Conservation (phyloP, 2,888 invertebrate species). For the Torymus auratus region DNA sequence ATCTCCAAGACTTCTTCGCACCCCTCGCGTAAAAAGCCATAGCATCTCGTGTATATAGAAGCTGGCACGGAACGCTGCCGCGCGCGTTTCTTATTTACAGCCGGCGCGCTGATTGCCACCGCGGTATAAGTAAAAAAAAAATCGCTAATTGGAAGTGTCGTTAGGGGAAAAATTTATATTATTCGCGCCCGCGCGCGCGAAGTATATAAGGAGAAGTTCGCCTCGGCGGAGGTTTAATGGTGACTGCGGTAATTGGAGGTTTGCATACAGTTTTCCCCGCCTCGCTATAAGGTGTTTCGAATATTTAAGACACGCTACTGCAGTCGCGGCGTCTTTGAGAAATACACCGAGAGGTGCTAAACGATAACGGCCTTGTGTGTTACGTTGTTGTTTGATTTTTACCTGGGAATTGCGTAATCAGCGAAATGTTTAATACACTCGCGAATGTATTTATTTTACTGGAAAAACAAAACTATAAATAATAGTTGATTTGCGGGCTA, state of each 20-base stretch:
- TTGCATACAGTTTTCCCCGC: slow-evolving; percentile 1
- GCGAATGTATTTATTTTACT: no score
- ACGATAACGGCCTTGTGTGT: no score
- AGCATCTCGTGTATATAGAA: neutral
- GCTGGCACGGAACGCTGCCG: neutral
- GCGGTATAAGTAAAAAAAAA: no score
- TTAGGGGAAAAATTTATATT: slow-evolving; percentile 6
- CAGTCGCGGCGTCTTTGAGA: no score
- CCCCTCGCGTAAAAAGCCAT: slow-evolving; percentile 3
- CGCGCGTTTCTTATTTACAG: slow-evolving; percentile 9
- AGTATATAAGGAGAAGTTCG: neutral
- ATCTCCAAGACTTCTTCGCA: slow-evolving; percentile 23
- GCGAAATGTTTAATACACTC: no score
- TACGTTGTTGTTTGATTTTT: no score
- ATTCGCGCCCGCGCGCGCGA: no score
- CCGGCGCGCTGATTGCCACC: neutral
- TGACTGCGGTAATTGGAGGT: slow-evolving; percentile 5
- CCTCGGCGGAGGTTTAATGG: neutral
- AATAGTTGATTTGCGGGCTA: neutral
- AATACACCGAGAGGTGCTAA: no score
- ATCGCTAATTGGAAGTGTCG: slow-evolving; percentile 37
- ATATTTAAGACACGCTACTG: no score
- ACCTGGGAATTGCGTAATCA: no score
- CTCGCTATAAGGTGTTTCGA: neutral
- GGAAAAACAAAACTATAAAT: no score